Evolutionary conservation across 2,113 vertebrate species (phyloP).

Genomic region (Charina bottae): DNA sequence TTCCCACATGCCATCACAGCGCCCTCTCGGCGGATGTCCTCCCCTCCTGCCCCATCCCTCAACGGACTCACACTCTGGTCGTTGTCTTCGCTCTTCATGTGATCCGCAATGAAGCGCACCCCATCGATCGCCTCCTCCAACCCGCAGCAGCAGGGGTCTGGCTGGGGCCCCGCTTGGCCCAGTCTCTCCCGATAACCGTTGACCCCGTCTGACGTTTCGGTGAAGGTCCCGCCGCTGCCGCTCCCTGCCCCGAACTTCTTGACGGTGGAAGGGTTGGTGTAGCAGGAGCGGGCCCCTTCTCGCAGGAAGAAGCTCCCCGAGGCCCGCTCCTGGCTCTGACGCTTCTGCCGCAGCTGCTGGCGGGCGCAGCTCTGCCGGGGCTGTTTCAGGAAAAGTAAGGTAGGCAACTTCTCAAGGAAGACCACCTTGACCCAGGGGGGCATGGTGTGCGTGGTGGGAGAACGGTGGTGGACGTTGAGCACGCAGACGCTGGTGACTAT

Average conservation of each 20-base stretch:
- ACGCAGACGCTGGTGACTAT: slow-evolving; percentile 96
- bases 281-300: slow-evolving; percentile 76
- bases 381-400: slow-evolving; percentile 93
- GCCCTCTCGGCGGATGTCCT: not conserved
- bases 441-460: slow-evolving; percentile 96
- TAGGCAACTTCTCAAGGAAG: slow-evolving; percentile 90
- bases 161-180: slow-evolving; percentile 39
- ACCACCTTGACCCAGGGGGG: slow-evolving; percentile 91
- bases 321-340: slow-evolving; percentile 71
- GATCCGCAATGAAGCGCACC: slow-evolving; percentile 94
- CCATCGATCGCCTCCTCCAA: slow-evolving; percentile 91
- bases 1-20: too few relatives aligned
- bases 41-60: not conserved
- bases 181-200: slow-evolving; percentile 77
- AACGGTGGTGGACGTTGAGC: slow-evolving; percentile 95
- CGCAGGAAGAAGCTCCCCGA: slow-evolving; percentile 54
- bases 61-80: slow-evolving; percentile 90
- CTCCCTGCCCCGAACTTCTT: slow-evolving; percentile 78
- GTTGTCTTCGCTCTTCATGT: slow-evolving; percentile 94
- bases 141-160: slow-evolving; percentile 74
- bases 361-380: slow-evolving; percentile 88
- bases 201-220: slow-evolving; percentile 70
- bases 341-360: slow-evolving; percentile 84
- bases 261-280: slow-evolving; percentile 81
- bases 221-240: slow-evolving; percentile 53